Base-by-base conservation (phyloP, 2,888 invertebrate genomes). In the Phyllotreta striolata region DNA sequence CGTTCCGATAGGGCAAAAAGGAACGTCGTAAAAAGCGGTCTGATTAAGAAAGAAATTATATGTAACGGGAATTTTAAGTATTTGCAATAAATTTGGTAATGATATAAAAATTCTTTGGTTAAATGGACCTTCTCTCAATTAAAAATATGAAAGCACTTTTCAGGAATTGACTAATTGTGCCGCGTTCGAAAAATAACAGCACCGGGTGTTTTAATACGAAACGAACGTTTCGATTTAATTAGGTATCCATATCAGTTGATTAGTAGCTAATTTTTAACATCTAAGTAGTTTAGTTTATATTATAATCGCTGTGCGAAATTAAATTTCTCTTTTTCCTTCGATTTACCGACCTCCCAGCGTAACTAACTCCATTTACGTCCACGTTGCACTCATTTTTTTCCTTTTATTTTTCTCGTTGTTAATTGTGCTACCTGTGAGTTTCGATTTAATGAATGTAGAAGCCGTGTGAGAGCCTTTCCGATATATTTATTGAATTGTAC, bases 401-500 rank as follows among this genome's bases (percentile, higher is more conserved):
- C 44, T 56, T 41, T n/a, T 47, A 46, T 12, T 55, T 47, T 55
- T 51, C 56, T 55, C 52, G n/a, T 49, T 62, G 39, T 49, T 56
- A 62, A 55, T 56, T 49, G 49, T 49, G 56, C 62, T 56, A 62
- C 62, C 55, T 56, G 56, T 41, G 60, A 51, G 51, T 58, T 52
- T 60, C 44, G 43, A 44, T 44, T 52, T 60, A 60, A 60, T 60
- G 60, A 52, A 60, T 60, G 60, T 60, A 52, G 52, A 60, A 60
- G 52, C 60, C 38, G 54, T 60, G 60, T 60, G 60, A 60, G 52
- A 60, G 54, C 60, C 44, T 52, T 52, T 54, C 52, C 60, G 52
- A 60, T 72, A 24, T 24, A 73, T 75, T 74, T 76, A 76, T 76
- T 74, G 73, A 72, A 75, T 72, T 72, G 75, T 76, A 70, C 63